These are phyloP conservation scores for Podarcis lilfordi DNA, from an alignment of 2,797 vertebrate genomes.

Conservation along the genomic window DNA sequence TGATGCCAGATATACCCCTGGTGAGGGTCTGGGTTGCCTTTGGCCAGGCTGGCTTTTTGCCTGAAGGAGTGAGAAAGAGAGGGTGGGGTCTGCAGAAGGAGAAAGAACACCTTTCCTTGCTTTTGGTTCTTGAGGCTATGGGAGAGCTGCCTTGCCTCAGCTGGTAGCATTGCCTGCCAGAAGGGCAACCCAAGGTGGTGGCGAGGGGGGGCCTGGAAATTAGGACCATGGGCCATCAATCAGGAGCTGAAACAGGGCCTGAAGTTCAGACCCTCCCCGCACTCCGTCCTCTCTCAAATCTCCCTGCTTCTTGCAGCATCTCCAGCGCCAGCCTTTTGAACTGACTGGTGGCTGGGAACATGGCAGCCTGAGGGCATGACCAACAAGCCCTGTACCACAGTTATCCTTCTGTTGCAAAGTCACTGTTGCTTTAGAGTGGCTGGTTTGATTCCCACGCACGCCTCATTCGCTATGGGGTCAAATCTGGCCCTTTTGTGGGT, in stretches of 20 bases:
- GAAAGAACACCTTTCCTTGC: not conserved
- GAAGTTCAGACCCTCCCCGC: no score
- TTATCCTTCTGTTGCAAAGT: no score
- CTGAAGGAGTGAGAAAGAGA: not conserved
- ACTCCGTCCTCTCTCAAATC: no score
- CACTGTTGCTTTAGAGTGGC: not conserved
- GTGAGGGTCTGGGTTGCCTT: constrained; percentile 74
- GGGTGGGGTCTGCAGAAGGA: rapidly evolving
- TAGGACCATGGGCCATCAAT: not conserved
- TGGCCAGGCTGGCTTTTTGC: not conserved
- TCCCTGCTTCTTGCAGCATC: rapidly evolving
- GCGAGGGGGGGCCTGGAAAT: no score
- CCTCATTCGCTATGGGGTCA: not conserved
- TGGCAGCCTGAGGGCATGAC: not conserved
- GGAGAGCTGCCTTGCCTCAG: no score
- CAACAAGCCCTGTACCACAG: not conserved
- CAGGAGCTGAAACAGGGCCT: not conserved
- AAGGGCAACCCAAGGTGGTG: no score
- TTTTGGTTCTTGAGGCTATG: no score
- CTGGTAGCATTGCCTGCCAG: no score
- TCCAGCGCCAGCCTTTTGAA: not conserved
- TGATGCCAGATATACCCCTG: constrained; percentile 95
- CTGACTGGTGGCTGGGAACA: not conserved
- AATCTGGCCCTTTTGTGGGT: not conserved
- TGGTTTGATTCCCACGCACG: not conserved